Evolutionary conservation across 2,797 vertebrate species (phyloP).

Genomic region (Eulemur rubriventer): DNA sequence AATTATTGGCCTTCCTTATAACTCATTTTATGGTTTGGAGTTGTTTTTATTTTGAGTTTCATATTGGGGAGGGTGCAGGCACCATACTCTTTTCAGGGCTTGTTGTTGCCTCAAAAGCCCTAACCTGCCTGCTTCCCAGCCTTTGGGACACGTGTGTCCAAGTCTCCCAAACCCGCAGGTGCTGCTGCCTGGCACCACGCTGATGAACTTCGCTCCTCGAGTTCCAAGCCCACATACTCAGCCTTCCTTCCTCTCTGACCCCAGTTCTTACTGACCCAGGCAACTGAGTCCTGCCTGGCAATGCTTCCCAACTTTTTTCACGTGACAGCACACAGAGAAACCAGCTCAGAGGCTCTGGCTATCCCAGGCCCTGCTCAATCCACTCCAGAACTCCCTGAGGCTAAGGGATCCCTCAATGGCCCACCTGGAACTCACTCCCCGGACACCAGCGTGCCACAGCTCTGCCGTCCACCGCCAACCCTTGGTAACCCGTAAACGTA

Average conservation of each 20-base stretch:
- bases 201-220: background rate
- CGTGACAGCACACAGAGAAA: accelerated
- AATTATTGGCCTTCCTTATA: background rate
- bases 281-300: background rate
- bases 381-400: background rate
- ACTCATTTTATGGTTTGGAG: background rate
- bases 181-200: background rate
- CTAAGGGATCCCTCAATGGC: background rate
- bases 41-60: background rate
- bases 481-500: too few relatives aligned
- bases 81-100: background rate
- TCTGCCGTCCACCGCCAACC: background rate
- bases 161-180: background rate
- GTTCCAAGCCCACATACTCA: background rate
- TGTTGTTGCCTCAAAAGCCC: background rate
- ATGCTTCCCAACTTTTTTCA: background rate
- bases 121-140: background rate
- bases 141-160: background rate
- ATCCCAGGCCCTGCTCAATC: background rate
- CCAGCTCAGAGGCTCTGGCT: background rate
- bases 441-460: background rate
- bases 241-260: background rate
- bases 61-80: background rate
- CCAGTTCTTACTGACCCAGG: background rate
- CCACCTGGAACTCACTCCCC: background rate